Evolutionary conservation across 2,888 invertebrate species (phyloP).

Genomic region (Enoplolaimus lenunculus): DNA sequence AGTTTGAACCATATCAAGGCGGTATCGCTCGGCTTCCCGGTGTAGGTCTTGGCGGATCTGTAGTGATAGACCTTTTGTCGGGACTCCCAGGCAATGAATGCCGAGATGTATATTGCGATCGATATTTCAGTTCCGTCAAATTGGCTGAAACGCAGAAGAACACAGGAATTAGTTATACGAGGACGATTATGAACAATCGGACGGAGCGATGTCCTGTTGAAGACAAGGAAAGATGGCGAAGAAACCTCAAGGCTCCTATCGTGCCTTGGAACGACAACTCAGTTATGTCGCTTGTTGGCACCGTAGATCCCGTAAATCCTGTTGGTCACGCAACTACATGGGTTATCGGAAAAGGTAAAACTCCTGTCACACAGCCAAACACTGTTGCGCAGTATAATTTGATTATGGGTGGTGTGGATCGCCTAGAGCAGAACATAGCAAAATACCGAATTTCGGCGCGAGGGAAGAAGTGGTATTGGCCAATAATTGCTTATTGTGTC

Average conservation of each 20-base stretch:
- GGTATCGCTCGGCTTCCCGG: constrained; percentile 26
- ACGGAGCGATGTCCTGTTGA: neutral
- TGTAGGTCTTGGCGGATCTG: constrained; percentile 26
- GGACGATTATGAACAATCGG: constrained; percentile 25
- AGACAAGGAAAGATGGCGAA: neutral
- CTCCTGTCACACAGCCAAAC: constrained; percentile 14
- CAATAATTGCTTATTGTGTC: constrained; percentile 14
- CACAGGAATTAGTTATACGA: constrained; percentile 27
- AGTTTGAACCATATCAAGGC: constrained; percentile 36
- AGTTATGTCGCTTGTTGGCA: neutral
- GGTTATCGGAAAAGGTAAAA: neutral
- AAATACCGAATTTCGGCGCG: constrained; percentile 21
- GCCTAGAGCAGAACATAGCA: constrained; percentile 22
- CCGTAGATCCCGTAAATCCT: neutral
- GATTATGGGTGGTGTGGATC: constrained; percentile 21
- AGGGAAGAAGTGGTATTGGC: constrained; percentile 22
- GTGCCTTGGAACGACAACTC: constrained; percentile 16
- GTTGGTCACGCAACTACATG: neutral
- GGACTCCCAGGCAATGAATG: constrained; percentile 24
- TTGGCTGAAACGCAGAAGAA: constrained; percentile 27
- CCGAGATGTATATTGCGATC: constrained; percentile 30
- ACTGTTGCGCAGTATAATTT: constrained; percentile 17
- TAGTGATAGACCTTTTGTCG: constrained; percentile 27
- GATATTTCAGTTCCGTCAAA: constrained; percentile 32
- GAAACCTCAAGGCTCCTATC: neutral